Evolutionary conservation across 2,113 vertebrate genomes (phyloP), one percentile per base, ranked within the genome.

Genomic region (Trematocara variabile): DNA sequence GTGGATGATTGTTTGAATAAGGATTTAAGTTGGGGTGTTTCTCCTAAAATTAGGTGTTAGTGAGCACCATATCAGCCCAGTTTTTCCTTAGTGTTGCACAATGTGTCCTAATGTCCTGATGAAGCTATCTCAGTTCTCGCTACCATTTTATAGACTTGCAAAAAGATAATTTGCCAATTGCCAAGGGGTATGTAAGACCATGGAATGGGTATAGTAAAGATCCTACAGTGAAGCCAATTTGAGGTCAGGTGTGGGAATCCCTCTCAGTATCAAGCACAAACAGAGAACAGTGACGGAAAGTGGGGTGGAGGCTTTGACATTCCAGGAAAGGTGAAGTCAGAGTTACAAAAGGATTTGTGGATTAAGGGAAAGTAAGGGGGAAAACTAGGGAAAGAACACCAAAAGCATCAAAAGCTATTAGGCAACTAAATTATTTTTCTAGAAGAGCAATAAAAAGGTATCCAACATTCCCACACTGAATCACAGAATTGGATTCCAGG

Each of bases 61-160:
- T 84, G 34, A 86, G 80, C 88, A 82, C 79, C 73, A n/a, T 12
- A 80, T 90, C 87, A 84, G 77, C 84, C 41, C 25, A 82, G 83
- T 90, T 88, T 84, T 90, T 79, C 30, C 75, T 88, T 41, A 56
- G 80, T 52, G 5, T 48, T 85, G 79, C 86, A 79, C 89, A 90
- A 95, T 94, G 56, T 93, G 87, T 88, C 90, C 83, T 77, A 80
- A 91, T 86, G 86, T 95, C 92, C 79, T 86, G 37, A 80, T 54
- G 80, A 86, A 77, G 84, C 85, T 90, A 56, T 68, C 81, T 81
- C 86, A 91, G 86, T 87, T 91, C 86, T 89, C 18, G 88, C 84
- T 13, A 33, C 39, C 37, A 18, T 73, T 86, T 81, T 28, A 56
- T 86, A 84, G 90, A 89, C 79, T 88, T 85, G 20, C 37, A 75